Conservation (phyloP, 1,140 invertebrate genomes). For the Drepana arcuata region DNA sequence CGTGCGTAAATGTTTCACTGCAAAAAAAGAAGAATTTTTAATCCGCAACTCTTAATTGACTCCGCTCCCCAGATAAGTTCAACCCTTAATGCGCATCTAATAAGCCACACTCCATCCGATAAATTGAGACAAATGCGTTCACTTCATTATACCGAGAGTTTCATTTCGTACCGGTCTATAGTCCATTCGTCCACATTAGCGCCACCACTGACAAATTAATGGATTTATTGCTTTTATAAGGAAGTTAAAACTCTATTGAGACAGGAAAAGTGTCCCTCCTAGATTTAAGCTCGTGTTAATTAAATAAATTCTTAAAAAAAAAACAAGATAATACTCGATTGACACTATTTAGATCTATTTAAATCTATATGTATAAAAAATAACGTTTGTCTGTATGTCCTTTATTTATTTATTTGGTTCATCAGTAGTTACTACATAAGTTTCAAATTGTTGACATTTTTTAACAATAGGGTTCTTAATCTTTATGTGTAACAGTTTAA, state of each 20-base stretch:
- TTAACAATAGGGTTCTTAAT: too few relatives aligned
- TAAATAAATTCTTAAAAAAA: background rate
- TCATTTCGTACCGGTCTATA: constrained; percentile 44
- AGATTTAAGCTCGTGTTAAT: background rate
- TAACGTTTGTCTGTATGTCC: too few relatives aligned
- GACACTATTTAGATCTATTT: background rate
- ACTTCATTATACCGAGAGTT: constrained; percentile 50
- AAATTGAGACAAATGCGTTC: constrained; percentile 50
- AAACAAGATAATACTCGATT: background rate
- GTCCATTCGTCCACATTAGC: constrained; percentile 49
- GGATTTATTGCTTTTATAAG: constrained; percentile 11
- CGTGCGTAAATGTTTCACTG: too few relatives aligned
- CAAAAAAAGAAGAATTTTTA: too few relatives aligned
- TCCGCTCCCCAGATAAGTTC: too few relatives aligned
- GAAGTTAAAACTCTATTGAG: background rate
- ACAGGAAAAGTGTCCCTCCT: background rate
- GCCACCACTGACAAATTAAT: constrained; percentile 39
- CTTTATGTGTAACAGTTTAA: too few relatives aligned
- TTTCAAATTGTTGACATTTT: too few relatives aligned
- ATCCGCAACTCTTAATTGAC: too few relatives aligned
- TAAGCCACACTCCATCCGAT: constrained; percentile 30
- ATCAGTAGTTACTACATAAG: too few relatives aligned
- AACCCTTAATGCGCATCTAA: constrained; percentile 28
- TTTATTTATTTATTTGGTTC: too few relatives aligned
- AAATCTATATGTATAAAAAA: too few relatives aligned